These are phyloP conservation scores for Antheraea yamamai DNA, from an alignment of 2,888 invertebrate species.

Conservation along the genomic window DNA sequence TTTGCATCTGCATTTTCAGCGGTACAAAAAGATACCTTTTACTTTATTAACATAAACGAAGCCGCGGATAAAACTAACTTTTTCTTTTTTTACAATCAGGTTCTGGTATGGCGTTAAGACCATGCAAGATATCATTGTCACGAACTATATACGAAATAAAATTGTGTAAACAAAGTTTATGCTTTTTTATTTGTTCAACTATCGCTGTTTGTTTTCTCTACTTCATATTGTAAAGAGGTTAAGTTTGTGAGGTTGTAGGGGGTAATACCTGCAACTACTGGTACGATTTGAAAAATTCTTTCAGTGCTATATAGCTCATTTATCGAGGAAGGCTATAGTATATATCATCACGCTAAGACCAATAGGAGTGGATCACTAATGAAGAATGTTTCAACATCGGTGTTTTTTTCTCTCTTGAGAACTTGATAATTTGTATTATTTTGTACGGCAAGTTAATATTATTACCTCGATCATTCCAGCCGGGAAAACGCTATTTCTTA, in stretches of 20 bases:
- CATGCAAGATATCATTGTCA: background rate
- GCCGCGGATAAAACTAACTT: background rate
- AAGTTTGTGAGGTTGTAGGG: no score
- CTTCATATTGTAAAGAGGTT: no score
- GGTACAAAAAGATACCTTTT: no score
- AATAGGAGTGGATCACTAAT: no score
- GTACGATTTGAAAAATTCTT: no score
- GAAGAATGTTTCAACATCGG: no score
- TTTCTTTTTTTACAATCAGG: background rate
- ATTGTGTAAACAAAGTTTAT: background rate
- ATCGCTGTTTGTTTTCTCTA: background rate
- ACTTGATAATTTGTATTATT: background rate
- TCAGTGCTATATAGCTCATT: no score
- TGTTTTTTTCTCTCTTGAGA: no score
- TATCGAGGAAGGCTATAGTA: no score
- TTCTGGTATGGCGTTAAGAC: background rate
- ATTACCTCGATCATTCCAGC: background rate
- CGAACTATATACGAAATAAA: background rate
- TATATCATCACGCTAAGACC: no score
- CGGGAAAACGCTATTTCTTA: background rate
- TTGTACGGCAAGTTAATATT: background rate
- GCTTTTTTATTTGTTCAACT: background rate
- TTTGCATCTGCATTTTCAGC: no score
- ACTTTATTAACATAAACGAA: background rate
- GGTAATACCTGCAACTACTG: no score